phyloP scores from a whole-genome alignment of 2,888 invertebrate species.

The Lepas anatifera region DNA sequence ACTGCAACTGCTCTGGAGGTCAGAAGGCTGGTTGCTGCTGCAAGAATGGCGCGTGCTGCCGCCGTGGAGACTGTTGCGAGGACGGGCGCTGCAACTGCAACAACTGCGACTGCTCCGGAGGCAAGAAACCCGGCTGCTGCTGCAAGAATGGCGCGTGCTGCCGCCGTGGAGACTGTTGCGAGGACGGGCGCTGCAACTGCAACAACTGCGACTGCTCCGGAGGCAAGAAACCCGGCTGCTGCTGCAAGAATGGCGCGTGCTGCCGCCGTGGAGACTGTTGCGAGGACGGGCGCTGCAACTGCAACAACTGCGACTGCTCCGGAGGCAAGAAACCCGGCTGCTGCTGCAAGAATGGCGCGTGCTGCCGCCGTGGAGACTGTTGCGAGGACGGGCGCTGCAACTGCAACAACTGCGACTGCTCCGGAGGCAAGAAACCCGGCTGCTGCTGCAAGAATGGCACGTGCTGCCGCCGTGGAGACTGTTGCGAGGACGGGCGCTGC shows the following conservation, averaged over 20 bases:
- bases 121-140: too few species aligned
- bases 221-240: background rate
- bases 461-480: background rate
- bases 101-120: too few species aligned
- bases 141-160: background rate
- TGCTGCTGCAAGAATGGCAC: conserved; percentile 5
- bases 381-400: background rate
- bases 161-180: background rate
- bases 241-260: too few species aligned
- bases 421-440: background rate
- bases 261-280: background rate
- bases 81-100: too few species aligned
- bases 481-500: background rate
- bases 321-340: too few species aligned
- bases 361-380: background rate
- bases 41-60: too few species aligned
- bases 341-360: too few species aligned
- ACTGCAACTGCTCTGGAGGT: too few species aligned
- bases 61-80: too few species aligned
- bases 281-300: background rate
- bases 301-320: background rate
- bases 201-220: background rate
- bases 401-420: background rate
- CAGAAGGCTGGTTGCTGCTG: too few species aligned
- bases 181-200: background rate